Conservation (phyloP, 2,888 invertebrate genomes). For the Pollenia angustigena region DNA sequence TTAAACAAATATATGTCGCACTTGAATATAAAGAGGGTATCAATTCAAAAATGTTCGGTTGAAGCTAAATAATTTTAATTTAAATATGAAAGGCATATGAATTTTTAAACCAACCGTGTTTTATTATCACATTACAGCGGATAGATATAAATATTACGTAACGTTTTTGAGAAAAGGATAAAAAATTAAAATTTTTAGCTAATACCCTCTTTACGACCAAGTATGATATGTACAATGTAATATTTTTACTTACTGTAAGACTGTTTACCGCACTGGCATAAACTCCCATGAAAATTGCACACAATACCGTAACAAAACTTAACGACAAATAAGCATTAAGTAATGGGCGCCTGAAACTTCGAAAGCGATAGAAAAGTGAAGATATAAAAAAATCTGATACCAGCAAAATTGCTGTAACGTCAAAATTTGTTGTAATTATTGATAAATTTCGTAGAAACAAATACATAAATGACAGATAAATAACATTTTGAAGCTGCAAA, state of each 20-base stretch:
- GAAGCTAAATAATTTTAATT: too few species aligned
- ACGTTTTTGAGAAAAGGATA: too few species aligned
- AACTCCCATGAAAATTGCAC: constrained; percentile 26
- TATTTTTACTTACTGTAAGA: constrained; percentile 26
- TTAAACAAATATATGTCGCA: too few species aligned
- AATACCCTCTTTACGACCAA: too few species aligned
- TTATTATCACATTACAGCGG: too few species aligned
- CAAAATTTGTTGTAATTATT: background rate
- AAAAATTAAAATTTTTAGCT: too few species aligned
- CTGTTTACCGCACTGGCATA: constrained; percentile 8
- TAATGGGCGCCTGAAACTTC: constrained; percentile 11
- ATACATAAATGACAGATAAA: constrained; percentile 49
- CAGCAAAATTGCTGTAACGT: background rate
- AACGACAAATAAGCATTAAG: constrained; percentile 23
- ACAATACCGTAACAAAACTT: constrained; percentile 18
- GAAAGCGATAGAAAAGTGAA: constrained; percentile 27
- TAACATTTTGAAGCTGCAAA: constrained; percentile 56
- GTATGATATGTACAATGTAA: background rate
- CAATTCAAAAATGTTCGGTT: too few species aligned
- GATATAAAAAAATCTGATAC: constrained; percentile 18
- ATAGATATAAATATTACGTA: too few species aligned
- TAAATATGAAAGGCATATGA: too few species aligned
- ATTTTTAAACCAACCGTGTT: too few species aligned
- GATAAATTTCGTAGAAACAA: constrained; percentile 8
- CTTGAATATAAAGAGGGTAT: too few species aligned